Percentiles rank a stretch among this genome's conserved stretches.
These are phyloP conservation scores for Brenthis daphne DNA, from an alignment of 2,888 invertebrate genomes.

Conservation along the genomic window DNA sequence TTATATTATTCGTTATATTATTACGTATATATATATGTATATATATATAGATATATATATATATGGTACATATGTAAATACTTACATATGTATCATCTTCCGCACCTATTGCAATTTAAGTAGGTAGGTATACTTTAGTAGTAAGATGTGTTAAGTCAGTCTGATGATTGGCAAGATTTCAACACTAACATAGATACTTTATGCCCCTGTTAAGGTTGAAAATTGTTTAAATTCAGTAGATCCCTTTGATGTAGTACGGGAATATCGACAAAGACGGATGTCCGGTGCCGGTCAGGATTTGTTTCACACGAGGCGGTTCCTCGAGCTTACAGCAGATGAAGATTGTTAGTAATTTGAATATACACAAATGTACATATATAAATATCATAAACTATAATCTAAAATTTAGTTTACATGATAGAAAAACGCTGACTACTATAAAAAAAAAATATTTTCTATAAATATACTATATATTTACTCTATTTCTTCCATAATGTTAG, in stretches of 20 bases:
- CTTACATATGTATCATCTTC: slow-evolving; percentile 23
- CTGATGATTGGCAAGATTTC: slow-evolving; percentile 50
- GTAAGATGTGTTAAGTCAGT: slow-evolving; percentile 70
- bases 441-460: no score
- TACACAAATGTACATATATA: neutral
- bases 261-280: slow-evolving; percentile 82
- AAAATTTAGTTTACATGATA: no score
- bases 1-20: no score
- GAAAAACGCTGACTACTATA: no score
- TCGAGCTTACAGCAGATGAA: slow-evolving; percentile 48
- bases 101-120: slow-evolving; percentile 70
- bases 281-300: slow-evolving; percentile 82
- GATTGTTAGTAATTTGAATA: slow-evolving; percentile 24
- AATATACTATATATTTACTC: neutral
- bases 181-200: slow-evolving; percentile 46
- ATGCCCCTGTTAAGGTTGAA: slow-evolving; percentile 61
- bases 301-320: slow-evolving; percentile 75
- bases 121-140: slow-evolving; percentile 58
- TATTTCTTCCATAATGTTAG: slow-evolving; percentile 16
- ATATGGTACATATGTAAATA: neutral
- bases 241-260: slow-evolving; percentile 80
- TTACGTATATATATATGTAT: no score
- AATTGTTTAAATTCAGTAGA: slow-evolving; percentile 60
- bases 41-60: no score
- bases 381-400: no score